Evolutionary conservation across 2,888 invertebrate genomes (phyloP), one percentile per base, ranked within the genome.

Genomic region (Ctenicera cuprea): DNA sequence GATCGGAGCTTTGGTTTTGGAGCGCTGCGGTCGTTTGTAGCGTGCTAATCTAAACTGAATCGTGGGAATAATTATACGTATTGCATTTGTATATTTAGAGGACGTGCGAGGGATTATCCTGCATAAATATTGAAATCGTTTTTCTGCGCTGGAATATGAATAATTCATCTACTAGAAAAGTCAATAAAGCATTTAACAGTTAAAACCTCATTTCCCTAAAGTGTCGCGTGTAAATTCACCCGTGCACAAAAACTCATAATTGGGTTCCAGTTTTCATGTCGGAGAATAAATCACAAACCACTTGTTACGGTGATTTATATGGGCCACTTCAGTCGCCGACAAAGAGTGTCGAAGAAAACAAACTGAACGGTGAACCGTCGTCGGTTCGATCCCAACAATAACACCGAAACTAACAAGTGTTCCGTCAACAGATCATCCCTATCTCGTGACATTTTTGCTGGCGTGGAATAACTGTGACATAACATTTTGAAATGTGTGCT

Each of bases 231-330:
- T 65, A 65, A 71, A 71, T 57, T 62, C 63, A 33, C 18, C 48
- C 71, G 65, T 68, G 67, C 57, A 63, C 68, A 74, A 78, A 75
- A 74, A 73, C 61, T 70, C 54, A 57, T 73, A 76, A 76, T 74
- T 76, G 75, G 61, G 76, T 72, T 71, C 76, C 74, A 70, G 69
- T 77, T 75, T 70, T 62, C 69, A 74, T 77, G 59, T 72, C 64
- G 50, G 65, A 45, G 71, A 72, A 79, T 76, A 79, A 80, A 80
- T 78, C 78, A 78, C 74, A 77, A 82, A 82, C 81, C 82, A 81
- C 82, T 81, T 81, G 81, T 82, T 81, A 81, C 80, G 73, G 74
- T 78, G 80, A 79, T 82, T 79, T 80, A 80, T 80, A 76, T 78
- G 70, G 62, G 62, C 67, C 69, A 77, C 77, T 72, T 59, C 68